These are phyloP conservation scores for Apis florea DNA, from an alignment of 1,140 invertebrate species.

Conservation along the genomic window DNA sequence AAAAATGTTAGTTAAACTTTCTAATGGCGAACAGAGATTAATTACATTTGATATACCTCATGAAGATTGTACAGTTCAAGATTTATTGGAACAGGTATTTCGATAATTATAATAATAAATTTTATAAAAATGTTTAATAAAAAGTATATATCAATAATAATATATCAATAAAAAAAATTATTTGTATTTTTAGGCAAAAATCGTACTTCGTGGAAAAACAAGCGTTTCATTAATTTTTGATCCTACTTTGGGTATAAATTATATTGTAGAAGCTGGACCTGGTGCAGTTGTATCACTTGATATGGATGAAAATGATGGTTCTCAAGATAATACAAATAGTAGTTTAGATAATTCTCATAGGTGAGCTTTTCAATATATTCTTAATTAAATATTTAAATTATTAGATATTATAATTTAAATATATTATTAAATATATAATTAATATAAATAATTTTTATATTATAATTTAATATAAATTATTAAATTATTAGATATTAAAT, in stretches of 20 bases:
- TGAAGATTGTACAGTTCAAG: constrained; percentile 89
- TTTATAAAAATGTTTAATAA: background rate
- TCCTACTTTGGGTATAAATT: constrained; percentile 86
- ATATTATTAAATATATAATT: too few relatives aligned
- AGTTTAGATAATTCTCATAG: constrained; percentile 56
- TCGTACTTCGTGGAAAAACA: constrained; percentile 84
- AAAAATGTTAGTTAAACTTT: constrained; percentile 87
- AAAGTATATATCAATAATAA: too few relatives aligned
- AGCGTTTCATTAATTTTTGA: constrained; percentile 86
- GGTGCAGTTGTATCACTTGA: constrained; percentile 24
- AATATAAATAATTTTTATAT: too few relatives aligned
- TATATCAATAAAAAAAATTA: constrained; percentile 10
- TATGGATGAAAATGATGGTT: constrained; percentile 40
- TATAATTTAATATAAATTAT: too few relatives aligned
- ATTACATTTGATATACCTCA: constrained; percentile 89
- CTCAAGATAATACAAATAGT: constrained; percentile 45
- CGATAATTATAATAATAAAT: background rate
- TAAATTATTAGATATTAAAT: too few relatives aligned
- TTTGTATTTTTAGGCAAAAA: constrained; percentile 81
- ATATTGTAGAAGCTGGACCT: constrained; percentile 84
- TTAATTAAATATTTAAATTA: background rate
- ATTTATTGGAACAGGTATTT: constrained; percentile 87
- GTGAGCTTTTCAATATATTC: constrained; percentile 46
- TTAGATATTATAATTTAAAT: too few relatives aligned
- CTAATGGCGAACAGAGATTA: constrained; percentile 87